Base-by-base conservation (phyloP, 2,888 invertebrate species). In the Lomographa bimaculata region DNA sequence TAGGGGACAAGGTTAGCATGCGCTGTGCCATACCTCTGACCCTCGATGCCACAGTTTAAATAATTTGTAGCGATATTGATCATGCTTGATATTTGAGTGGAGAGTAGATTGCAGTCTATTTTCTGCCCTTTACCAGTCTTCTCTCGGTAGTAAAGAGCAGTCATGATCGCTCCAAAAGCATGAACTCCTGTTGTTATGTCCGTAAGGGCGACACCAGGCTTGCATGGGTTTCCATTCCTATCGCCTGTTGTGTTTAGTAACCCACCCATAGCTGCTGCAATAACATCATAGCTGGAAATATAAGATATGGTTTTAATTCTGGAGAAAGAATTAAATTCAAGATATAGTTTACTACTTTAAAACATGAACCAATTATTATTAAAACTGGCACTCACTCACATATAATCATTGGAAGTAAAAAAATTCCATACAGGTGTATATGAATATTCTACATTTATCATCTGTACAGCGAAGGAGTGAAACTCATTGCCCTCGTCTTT, bases 1-100 rank as follows among this genome's bases (percentile, higher is more conserved):
- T 99, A 98, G 0, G 98, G 98, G 0, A 98, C 98, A 44, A 99
- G 94, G 69, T 96, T 97, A 43, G 94, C 95, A 74, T 99, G 98
- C 0, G 96, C 96, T 0, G 98, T 98, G n/a, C 98, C 98, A 93
- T 94, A 95, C 30, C 96, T 90, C 40, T 90, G 85, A 0, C 94
- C 95, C 61, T 96, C 96, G 10, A 90, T 90, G 0, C 94, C 94
- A 26, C 93, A 94, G 75, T 98, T 99, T 12, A 99, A 84, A 77
- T 96, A 98, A 79, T 96, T 97, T 0, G 94, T 94, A 0, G 94
- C 98, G 5, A 98, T 91, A 71, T 98, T 98, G 9, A 96, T 95
- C 71, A 99, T 90, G 61, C 94, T 92, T 0, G 97, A 93, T 17
- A 98, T 91, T 90, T 98, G 98, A 0, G 98, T 97, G 1, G 97